Evolutionary conservation across 2,797 vertebrate species (phyloP).

Genomic region (Paedocypris micromegethes): DNA sequence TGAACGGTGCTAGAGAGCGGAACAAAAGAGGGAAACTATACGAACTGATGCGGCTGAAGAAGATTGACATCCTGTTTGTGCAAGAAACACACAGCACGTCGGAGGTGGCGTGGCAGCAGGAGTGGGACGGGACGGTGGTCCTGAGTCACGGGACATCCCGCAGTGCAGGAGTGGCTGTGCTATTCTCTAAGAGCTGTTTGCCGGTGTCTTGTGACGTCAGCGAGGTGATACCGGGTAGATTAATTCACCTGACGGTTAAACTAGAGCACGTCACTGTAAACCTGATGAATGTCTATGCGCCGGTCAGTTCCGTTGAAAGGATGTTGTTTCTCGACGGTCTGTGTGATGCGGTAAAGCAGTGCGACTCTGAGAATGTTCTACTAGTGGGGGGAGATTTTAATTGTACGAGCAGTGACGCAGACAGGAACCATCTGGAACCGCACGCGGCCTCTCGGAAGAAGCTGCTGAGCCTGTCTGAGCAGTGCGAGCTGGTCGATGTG

Average conservation of each 20-base stretch:
- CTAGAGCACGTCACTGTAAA: background rate
- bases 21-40: too few relatives aligned
- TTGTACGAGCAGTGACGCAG: background rate
- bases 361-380: background rate
- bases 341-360: background rate
- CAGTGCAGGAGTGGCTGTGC: background rate
- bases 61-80: too few relatives aligned
- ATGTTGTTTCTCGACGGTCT: background rate
- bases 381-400: background rate
- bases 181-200: background rate
- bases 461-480: background rate
- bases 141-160: background rate
- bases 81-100: too few relatives aligned
- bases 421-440: conserved; percentile 3
- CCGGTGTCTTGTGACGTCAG: background rate
- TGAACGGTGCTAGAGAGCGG: too few relatives aligned
- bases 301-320: background rate
- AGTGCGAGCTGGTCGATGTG: background rate
- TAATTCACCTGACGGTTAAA: background rate
- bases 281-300: background rate
- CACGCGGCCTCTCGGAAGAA: background rate
- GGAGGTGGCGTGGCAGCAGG: too few relatives aligned
- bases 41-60: too few relatives aligned
- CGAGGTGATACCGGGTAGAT: background rate
- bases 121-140: background rate